Conservation (phyloP, 2,797 vertebrate species). For the Darevskia nairensis region DNA sequence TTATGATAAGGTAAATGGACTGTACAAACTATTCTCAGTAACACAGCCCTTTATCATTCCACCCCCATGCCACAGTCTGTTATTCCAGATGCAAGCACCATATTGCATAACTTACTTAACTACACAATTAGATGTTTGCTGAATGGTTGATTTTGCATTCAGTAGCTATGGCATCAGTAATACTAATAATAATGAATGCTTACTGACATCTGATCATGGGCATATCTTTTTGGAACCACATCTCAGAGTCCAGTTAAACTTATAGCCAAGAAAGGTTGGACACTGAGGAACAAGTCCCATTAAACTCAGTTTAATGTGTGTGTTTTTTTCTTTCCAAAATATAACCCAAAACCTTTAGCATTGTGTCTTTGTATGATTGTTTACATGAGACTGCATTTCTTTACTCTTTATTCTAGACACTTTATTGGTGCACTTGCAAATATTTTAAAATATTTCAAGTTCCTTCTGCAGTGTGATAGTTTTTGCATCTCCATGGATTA, state of each 20-base stretch:
- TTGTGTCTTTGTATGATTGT: background rate
- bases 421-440: slow-evolving; percentile 45
- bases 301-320: background rate
- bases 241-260: background rate
- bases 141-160: slow-evolving; percentile 30
- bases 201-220: slow-evolving; percentile 26
- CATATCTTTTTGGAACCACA: background rate
- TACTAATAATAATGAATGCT: slow-evolving; percentile 4
- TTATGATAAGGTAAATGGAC: slow-evolving; percentile 57
- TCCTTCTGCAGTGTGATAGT: background rate
- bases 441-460: slow-evolving; percentile 24
- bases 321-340: background rate
- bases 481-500: too few species aligned
- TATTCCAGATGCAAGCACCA: slow-evolving; percentile 51
- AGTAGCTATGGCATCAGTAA: slow-evolving; percentile 20
- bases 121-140: slow-evolving; percentile 30
- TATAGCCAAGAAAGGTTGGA: background rate
- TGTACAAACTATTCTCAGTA: slow-evolving; percentile 49
- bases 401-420: rapidly evolving
- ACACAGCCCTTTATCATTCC: slow-evolving; percentile 50
- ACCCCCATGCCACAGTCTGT: slow-evolving; percentile 42
- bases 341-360: background rate
- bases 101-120: slow-evolving; percentile 57
- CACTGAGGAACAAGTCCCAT: background rate
- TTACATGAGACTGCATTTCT: background rate